Conservation (phyloP, 2,888 invertebrate species). For the Heliconius erato region DNA sequence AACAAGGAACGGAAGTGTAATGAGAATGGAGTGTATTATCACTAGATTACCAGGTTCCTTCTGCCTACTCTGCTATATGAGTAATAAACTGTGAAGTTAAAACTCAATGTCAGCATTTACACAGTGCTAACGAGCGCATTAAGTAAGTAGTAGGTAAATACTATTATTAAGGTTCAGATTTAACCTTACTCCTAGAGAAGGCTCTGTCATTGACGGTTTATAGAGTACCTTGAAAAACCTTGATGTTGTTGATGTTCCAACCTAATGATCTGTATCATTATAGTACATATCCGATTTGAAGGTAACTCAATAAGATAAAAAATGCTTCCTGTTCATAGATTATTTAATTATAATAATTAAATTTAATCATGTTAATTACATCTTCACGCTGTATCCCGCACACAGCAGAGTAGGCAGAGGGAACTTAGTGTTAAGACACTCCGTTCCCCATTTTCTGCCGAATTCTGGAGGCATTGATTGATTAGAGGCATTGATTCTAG, state of each 20-base stretch:
- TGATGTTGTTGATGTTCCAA: constrained; percentile 30
- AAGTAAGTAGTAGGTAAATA: background rate
- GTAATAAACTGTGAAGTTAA: no score
- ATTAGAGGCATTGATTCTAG: no score
- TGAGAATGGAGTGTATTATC: no score
- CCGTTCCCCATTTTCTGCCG: no score
- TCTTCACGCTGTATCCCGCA: no score
- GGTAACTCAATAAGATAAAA: background rate
- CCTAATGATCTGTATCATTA: constrained; percentile 24
- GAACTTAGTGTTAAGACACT: no score
- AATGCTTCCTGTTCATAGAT: background rate
- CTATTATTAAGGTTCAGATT: constrained; percentile 12
- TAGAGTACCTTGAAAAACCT: constrained; percentile 9
- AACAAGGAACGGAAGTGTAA: no score
- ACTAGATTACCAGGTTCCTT: no score
- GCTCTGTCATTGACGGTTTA: constrained; percentile 15
- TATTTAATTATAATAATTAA: background rate
- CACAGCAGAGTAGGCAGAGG: no score
- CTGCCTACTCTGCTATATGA: no score
- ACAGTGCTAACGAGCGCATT: constrained; percentile 9
- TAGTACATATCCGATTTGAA: background rate
- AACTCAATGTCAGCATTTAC: background rate
- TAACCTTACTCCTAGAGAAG: constrained; percentile 29
- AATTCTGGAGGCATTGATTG: no score
- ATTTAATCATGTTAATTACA: background rate